Evolutionary conservation across 2,888 invertebrate genomes (phyloP).

Genomic region (Apodemia hepburni): DNA sequence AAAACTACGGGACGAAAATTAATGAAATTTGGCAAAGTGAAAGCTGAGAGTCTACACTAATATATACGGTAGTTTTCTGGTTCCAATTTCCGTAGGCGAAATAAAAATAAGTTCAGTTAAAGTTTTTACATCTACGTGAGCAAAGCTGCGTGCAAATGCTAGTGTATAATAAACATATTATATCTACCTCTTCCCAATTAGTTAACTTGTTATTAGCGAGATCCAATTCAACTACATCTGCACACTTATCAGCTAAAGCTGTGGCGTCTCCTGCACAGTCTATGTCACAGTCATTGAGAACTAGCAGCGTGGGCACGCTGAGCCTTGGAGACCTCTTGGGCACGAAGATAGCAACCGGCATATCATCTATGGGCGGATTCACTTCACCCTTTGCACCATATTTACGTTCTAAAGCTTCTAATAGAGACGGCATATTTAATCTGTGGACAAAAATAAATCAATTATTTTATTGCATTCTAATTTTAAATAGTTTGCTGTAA

Average conservation of each 20-base stretch:
- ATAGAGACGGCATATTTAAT: conserved; percentile 89
- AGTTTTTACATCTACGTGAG: no score
- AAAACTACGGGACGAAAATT: no score
- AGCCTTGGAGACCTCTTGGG: conserved; percentile 89
- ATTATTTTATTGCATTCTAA: no score
- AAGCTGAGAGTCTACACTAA: no score
- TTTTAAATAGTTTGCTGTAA: no score
- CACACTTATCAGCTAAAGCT: conserved; percentile 89
- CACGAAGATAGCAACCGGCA: conserved; percentile 92
- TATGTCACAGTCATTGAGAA: conserved; percentile 95
- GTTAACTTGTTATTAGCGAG: conserved; percentile 95
- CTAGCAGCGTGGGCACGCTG: conserved; percentile 90
- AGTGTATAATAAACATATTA: no score
- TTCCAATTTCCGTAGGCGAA: no score
- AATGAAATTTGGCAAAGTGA: no score
- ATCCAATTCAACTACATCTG: conserved; percentile 95
- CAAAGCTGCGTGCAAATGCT: no score
- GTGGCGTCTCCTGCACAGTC: conserved; percentile 92
- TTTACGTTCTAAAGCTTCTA: conserved; percentile 94
- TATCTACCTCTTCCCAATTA: conserved; percentile 91
- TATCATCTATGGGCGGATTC: conserved; percentile 79
- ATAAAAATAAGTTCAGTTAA: no score
- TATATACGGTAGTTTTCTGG: no score
- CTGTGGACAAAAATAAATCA: conserved; percentile 40
- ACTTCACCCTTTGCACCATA: conserved; percentile 86